These are phyloP conservation scores for Hypomecis punctinalis DNA, from an alignment of 2,888 invertebrate genomes.

Conservation along the genomic window DNA sequence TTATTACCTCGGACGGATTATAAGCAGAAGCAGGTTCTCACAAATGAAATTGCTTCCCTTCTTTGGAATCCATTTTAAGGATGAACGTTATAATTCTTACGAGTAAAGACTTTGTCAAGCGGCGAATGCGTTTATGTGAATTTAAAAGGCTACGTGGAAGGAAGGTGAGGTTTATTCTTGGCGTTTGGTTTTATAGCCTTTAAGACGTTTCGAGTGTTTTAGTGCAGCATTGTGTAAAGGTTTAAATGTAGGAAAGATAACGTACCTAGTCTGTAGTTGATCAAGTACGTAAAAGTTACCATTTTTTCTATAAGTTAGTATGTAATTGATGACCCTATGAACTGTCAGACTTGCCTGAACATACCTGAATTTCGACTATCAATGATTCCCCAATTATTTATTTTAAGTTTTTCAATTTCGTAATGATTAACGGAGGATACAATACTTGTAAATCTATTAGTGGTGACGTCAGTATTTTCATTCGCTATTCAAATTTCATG, in stretches of 20 bases:
- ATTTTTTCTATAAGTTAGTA: too few relatives aligned
- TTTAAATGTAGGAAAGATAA: slow-evolving; percentile 5
- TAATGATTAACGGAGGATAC: too few relatives aligned
- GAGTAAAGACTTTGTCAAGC: slow-evolving; percentile 79
- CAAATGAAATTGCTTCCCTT: slow-evolving; percentile 84
- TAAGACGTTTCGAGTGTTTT: slow-evolving; percentile 29
- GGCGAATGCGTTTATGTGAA: slow-evolving; percentile 41
- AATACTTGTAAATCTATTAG: too few relatives aligned
- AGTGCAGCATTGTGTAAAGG: slow-evolving; percentile 20
- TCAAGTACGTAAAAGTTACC: too few relatives aligned
- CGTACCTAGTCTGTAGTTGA: too few relatives aligned
- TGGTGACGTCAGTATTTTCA: too few relatives aligned
- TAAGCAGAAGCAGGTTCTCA: slow-evolving; percentile 83
- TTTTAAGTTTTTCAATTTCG: too few relatives aligned
- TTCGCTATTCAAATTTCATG: too few relatives aligned
- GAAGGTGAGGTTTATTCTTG: slow-evolving; percentile 34
- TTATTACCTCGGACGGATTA: slow-evolving; percentile 85
- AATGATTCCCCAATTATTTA: too few relatives aligned
- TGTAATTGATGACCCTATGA: too few relatives aligned
- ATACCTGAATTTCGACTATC: too few relatives aligned
- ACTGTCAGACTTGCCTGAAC: too few relatives aligned
- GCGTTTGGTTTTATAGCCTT: slow-evolving; percentile 29
- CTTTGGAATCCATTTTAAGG: slow-evolving; percentile 84
- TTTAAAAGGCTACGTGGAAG: slow-evolving; percentile 38
- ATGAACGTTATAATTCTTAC: slow-evolving; percentile 83